Evolutionary conservation across 1,140 invertebrate genomes (phyloP).

Genomic region (Lepidurus couesii): DNA sequence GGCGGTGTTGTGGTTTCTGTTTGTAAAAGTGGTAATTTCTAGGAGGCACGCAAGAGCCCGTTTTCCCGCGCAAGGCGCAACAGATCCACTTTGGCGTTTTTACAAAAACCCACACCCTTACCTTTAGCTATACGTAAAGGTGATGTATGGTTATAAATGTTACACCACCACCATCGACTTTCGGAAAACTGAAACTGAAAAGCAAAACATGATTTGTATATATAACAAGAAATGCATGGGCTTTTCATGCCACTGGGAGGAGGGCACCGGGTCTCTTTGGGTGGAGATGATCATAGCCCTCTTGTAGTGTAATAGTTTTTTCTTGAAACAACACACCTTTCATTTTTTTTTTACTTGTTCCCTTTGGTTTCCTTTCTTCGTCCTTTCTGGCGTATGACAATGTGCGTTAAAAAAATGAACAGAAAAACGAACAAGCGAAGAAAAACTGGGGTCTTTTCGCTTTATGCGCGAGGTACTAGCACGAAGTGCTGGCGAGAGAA

Average conservation of each 20-base stretch:
- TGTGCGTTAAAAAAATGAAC: too few species aligned
- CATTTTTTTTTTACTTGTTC: not conserved
- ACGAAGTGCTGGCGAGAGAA: too few species aligned
- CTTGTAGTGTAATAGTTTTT: not conserved
- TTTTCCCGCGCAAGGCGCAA: not conserved
- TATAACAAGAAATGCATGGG: constrained; percentile 7
- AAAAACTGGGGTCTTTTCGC: not conserved
- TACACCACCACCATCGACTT: not conserved
- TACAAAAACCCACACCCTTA: not conserved
- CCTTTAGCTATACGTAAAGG: constrained; percentile 1
- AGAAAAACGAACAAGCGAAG: not conserved
- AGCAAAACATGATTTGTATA: not conserved
- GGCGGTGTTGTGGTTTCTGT: constrained; percentile 17
- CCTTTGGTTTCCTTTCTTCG: too few species aligned
- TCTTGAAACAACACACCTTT: constrained; percentile 17
- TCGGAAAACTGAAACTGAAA: too few species aligned
- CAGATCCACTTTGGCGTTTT: not conserved
- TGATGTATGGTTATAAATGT: constrained; percentile 4
- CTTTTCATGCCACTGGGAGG: not conserved
- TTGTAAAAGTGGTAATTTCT: constrained; percentile 3
- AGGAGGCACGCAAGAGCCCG: not conserved
- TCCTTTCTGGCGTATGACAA: too few species aligned
- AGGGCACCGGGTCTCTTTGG: not conserved
- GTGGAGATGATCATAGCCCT: constrained; percentile 6
- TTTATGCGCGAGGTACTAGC: not conserved